Percentiles rank a stretch among this genome's conserved stretches.
These are phyloP conservation scores for Serinus canaria DNA, from an alignment of 2,113 vertebrate species.

Conservation along the genomic window DNA sequence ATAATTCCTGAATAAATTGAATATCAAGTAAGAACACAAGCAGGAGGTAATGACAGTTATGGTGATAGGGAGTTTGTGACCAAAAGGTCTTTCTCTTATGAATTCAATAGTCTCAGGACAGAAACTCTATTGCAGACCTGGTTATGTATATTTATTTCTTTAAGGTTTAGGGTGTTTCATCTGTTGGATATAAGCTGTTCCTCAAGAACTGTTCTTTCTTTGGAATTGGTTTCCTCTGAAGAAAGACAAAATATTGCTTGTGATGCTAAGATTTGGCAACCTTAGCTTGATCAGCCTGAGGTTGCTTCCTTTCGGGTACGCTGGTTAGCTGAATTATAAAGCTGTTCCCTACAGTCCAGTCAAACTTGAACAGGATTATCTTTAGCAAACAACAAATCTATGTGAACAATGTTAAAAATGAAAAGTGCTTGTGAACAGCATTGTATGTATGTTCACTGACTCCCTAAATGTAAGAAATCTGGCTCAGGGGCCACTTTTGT, in stretches of 20 bases:
- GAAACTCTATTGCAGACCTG: neutral
- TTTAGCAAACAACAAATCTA: neutral
- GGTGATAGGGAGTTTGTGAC: neutral
- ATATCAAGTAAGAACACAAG: neutral
- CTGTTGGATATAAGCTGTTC: neutral
- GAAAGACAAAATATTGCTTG: neutral
- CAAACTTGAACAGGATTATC: neutral
- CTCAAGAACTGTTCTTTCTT: neutral
- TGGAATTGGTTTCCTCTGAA: neutral
- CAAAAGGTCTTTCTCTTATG: neutral
- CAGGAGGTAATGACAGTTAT: neutral
- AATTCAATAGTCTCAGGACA: neutral
- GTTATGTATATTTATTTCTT: neutral
- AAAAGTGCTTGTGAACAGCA: neutral
- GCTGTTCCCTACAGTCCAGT: neutral
- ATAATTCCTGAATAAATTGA: neutral
- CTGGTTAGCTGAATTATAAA: neutral
- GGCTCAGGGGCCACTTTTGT: neutral
- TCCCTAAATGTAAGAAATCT: neutral
- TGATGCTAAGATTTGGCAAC: neutral
- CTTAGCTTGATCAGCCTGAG: neutral
- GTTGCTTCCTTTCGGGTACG: neutral
- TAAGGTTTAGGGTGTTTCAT: neutral
- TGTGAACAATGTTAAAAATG: neutral
- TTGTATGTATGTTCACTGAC: neutral